Evolutionary conservation across 1,140 invertebrate genomes (phyloP).

Genomic region (Heliconius eleuchia): DNA sequence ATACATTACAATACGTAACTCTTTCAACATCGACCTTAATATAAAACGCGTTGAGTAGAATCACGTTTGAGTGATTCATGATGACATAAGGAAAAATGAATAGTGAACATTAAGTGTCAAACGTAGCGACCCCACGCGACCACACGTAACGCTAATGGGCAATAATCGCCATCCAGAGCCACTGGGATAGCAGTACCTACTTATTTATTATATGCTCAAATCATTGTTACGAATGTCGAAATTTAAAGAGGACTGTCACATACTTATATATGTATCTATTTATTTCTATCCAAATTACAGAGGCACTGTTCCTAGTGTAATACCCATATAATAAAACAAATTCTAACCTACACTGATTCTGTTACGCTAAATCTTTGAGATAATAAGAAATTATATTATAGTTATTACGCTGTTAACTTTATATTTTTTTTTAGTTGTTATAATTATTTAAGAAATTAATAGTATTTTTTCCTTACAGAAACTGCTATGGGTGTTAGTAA

Average conservation of each 20-base stretch:
- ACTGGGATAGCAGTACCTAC: not conserved
- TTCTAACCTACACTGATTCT: too few relatives aligned
- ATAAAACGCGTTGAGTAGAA: conserved; percentile 30
- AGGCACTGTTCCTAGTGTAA: too few relatives aligned
- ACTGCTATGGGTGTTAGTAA: conserved; percentile 92
- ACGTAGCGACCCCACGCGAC: conserved; percentile 61
- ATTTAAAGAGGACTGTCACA: not conserved
- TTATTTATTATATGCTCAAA: conserved; percentile 14
- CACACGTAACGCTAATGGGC: conserved; percentile 63
- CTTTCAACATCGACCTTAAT: conserved; percentile 21
- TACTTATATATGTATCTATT: too few relatives aligned
- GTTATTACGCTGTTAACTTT: not conserved
- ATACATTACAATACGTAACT: not conserved
- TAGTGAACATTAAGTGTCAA: conserved; percentile 40
- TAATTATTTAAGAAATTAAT: not conserved
- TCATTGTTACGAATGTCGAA: conserved; percentile 20
- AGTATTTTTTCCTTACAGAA: conserved; percentile 75
- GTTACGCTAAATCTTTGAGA: too few relatives aligned
- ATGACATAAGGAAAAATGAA: conserved; percentile 45
- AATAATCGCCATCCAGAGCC: conserved; percentile 57
- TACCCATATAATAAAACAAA: too few relatives aligned
- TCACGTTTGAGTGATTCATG: conserved; percentile 38
- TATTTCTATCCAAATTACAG: too few relatives aligned
- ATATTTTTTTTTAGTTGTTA: not conserved
- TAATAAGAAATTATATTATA: not conserved